phyloP scores from a whole-genome alignment of 1,140 invertebrate genomes.

The Callitettix versicolor region DNA sequence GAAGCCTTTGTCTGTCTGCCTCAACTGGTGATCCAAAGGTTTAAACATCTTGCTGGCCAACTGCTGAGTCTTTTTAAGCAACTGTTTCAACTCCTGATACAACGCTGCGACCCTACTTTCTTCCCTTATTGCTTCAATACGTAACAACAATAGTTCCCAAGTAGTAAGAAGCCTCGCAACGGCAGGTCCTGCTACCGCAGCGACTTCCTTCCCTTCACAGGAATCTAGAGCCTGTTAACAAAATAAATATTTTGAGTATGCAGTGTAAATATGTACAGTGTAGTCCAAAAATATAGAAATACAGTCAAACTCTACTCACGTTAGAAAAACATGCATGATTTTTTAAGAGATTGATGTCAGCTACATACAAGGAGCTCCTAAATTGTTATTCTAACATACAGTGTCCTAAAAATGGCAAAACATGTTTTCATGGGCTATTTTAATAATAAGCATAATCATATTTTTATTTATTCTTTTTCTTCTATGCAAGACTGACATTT shows the following conservation, averaged over 20 bases:
- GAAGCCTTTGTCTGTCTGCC: not conserved
- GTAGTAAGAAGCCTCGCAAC: constrained; percentile 13
- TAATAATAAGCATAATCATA: too few relatives aligned
- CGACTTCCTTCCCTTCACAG: constrained; percentile 9
- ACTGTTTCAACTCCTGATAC: not conserved
- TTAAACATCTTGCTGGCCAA: not conserved
- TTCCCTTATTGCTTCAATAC: constrained; percentile 10
- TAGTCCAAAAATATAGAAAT: too few relatives aligned
- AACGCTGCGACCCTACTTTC: not conserved
- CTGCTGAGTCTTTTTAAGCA: not conserved
- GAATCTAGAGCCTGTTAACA: constrained; percentile 9
- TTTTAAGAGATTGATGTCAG: too few relatives aligned
- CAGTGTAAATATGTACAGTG: too few relatives aligned
- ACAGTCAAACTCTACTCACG: too few relatives aligned
- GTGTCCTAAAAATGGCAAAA: too few relatives aligned
- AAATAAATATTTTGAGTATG: not conserved
- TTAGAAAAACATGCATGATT: too few relatives aligned
- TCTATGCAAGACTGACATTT: too few relatives aligned
- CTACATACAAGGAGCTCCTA: too few relatives aligned
- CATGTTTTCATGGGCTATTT: too few relatives aligned
- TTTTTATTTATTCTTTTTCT: too few relatives aligned
- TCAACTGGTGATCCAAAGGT: not conserved
- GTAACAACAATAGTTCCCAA: constrained; percentile 17
- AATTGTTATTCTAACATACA: too few relatives aligned
- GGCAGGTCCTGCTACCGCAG: constrained; percentile 14